Evolutionary conservation across 2,888 invertebrate genomes (phyloP).

Genomic region (Oxystoma pomonae): DNA sequence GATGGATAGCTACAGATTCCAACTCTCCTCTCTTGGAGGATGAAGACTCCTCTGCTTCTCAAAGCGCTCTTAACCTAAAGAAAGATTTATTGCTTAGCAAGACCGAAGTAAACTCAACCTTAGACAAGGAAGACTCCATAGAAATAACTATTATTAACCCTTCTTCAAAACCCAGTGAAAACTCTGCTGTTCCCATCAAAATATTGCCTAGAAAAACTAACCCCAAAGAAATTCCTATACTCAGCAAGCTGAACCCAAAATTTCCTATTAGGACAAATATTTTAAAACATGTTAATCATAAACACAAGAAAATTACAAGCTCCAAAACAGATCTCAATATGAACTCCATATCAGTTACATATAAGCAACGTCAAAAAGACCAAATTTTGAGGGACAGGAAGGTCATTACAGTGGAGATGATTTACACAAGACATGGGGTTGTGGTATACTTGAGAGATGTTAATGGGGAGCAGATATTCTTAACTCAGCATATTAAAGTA

Average conservation of each 20-base stretch:
- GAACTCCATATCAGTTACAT: not conserved
- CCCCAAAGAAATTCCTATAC: not conserved
- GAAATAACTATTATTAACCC: not conserved
- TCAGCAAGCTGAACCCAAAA: not conserved
- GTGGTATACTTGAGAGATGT: conserved; percentile 11
- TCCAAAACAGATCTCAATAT: not conserved
- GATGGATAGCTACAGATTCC: not conserved
- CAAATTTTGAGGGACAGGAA: not conserved
- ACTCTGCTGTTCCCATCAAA: not conserved
- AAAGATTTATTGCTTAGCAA: not conserved
- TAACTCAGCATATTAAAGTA: conserved; percentile 15
- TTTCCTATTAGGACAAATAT: not conserved
- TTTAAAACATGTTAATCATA: not conserved
- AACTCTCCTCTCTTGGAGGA: not conserved
- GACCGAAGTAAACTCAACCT: not conserved
- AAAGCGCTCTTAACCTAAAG: not conserved
- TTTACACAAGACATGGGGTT: not conserved
- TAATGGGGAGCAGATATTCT: conserved; percentile 14
- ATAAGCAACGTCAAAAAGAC: not conserved
- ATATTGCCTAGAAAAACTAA: not conserved
- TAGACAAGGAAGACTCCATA: not conserved
- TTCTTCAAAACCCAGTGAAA: not conserved
- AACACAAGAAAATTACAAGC: not conserved
- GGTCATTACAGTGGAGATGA: conserved; percentile 6
- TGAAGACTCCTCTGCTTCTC: not conserved